phyloP scores from a whole-genome alignment of 2,888 invertebrate species.

The Melanargia galathea region DNA sequence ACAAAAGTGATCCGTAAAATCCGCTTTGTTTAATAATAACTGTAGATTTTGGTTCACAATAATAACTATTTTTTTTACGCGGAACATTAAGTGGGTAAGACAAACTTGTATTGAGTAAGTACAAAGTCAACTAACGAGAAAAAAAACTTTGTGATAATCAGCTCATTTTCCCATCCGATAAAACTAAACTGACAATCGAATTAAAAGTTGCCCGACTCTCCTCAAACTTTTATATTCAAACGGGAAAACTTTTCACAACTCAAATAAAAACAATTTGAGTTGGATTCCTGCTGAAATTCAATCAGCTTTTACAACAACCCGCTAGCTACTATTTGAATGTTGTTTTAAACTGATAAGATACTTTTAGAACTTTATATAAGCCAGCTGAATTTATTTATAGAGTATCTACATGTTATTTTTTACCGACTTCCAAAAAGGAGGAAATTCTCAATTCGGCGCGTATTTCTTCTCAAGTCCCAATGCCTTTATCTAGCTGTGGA shows the following conservation, averaged over 20 bases:
- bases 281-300: slow-evolving; percentile 28
- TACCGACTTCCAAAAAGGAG: too few relatives aligned
- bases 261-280: slow-evolving; percentile 38
- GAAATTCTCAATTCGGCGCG: too few relatives aligned
- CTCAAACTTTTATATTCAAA: slow-evolving; percentile 21
- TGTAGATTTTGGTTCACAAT: too few relatives aligned
- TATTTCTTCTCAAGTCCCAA: too few relatives aligned
- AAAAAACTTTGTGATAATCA: not conserved
- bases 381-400: not conserved
- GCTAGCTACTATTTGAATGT: slow-evolving; percentile 23
- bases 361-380: slow-evolving; percentile 11
- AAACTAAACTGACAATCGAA: slow-evolving; percentile 21
- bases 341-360: slow-evolving; percentile 19
- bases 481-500: too few relatives aligned
- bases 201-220: slow-evolving; percentile 11
- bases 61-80: too few relatives aligned
- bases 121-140: too few relatives aligned
- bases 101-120: too few relatives aligned
- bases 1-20: too few relatives aligned
- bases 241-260: slow-evolving; percentile 33
- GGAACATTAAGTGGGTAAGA: too few relatives aligned
- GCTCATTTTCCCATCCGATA: slow-evolving; percentile 7
- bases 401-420: not conserved
- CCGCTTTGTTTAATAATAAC: too few relatives aligned
- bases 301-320: slow-evolving; percentile 24